Percentiles rank a stretch among this genome's conserved stretches.
Conservation (phyloP, 2,113 vertebrate genomes). For the Limnothrissa miodon region DNA sequence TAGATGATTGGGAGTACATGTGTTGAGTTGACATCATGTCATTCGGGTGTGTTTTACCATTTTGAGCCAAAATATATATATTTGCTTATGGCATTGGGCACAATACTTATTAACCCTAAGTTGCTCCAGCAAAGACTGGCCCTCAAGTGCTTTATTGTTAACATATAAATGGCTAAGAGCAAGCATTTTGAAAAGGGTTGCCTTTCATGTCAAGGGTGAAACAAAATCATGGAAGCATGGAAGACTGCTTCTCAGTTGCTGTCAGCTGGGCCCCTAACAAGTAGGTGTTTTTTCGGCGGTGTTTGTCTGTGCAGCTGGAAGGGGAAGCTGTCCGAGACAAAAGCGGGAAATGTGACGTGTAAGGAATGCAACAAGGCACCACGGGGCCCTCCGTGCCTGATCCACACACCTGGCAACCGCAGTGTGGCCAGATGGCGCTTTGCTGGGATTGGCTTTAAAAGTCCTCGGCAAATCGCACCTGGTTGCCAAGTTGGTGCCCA, state of each 20-base stretch:
- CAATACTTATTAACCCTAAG: too few relatives aligned
- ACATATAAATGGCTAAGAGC: too few relatives aligned
- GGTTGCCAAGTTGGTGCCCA: neutral
- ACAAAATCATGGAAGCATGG: neutral
- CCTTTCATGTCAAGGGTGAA: neutral
- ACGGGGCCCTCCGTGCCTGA: neutral
- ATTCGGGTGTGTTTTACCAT: too few relatives aligned
- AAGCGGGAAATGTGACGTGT: constrained; percentile 60
- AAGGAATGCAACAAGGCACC: constrained; percentile 19
- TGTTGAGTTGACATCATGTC: too few relatives aligned
- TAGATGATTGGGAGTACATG: too few relatives aligned
- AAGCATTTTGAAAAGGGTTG: neutral
- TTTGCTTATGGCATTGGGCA: too few relatives aligned
- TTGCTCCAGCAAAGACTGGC: neutral
- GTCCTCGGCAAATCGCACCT: neutral
- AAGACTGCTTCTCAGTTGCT: neutral
- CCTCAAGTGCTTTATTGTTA: too few relatives aligned
- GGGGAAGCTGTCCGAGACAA: constrained; percentile 60
- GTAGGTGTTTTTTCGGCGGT: neutral
- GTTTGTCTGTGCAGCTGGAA: constrained; percentile 21
- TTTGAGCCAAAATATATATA: too few relatives aligned
- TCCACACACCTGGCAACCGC: neutral
- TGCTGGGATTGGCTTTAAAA: neutral
- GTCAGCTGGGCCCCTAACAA: neutral
- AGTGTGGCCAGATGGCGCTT: neutral